phyloP scores from a whole-genome alignment of 2,113 vertebrate genomes.

The Engystomops pustulosus region DNA sequence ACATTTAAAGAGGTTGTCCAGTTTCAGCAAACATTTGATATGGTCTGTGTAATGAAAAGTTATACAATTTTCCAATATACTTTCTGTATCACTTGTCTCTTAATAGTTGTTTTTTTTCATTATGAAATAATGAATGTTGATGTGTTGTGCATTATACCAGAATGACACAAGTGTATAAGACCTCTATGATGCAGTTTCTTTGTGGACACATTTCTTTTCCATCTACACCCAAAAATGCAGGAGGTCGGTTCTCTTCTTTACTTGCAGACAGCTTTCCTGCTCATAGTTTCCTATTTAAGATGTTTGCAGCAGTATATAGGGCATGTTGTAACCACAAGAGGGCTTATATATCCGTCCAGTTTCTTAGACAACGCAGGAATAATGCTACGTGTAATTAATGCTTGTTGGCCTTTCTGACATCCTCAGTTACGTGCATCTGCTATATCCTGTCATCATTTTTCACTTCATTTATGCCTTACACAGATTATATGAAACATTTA shows the following conservation, averaged over 20 bases:
- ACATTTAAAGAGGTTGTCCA: too few relatives aligned
- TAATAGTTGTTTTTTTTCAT: too few relatives aligned
- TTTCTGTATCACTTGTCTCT: too few relatives aligned
- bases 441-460: slow-evolving; percentile 44
- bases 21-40: too few relatives aligned
- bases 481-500: slow-evolving; percentile 52
- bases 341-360: slow-evolving; percentile 14
- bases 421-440: slow-evolving; percentile 13
- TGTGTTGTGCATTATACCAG: background rate
- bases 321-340: slow-evolving; percentile 15
- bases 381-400: slow-evolving; percentile 39
- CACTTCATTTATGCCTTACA: slow-evolving; percentile 43
- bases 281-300: background rate
- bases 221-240: background rate
- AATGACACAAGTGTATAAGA: background rate
- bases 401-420: slow-evolving; percentile 34
- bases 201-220: background rate
- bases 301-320: background rate
- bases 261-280: background rate
- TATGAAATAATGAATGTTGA: background rate
- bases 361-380: slow-evolving; percentile 1
- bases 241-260: background rate
- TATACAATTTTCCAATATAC: too few relatives aligned
- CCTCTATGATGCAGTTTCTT: background rate
- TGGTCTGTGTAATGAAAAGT: too few relatives aligned